A percentile compares a stretch with the other conserved stretches of the same genome.
phyloP scores from a whole-genome alignment of 2,888 invertebrate genomes.

The Matsumyia berberina region DNA sequence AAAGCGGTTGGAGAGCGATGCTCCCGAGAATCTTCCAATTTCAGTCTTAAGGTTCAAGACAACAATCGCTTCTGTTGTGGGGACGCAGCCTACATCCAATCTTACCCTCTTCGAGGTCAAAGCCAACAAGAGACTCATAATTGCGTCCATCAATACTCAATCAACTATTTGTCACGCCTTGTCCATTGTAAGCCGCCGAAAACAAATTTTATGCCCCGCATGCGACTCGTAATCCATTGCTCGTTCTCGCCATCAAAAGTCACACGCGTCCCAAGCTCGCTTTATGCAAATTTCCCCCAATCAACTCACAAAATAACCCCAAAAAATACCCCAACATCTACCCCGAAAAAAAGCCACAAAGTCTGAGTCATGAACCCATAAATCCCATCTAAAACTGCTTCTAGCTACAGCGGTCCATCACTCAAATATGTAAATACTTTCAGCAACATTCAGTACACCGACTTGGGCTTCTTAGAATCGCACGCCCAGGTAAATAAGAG shows the following conservation, averaged over 20 bases:
- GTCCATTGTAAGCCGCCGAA: background rate
- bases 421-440: background rate
- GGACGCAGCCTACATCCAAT: too few relatives aligned
- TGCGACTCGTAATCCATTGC: background rate
- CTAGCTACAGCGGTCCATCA: background rate
- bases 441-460: background rate
- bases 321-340: slow-evolving; percentile 6
- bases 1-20: too few relatives aligned
- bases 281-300: slow-evolving; percentile 1
- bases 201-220: background rate
- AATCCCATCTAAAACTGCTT: slow-evolving; percentile 8
- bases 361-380: slow-evolving; percentile 15
- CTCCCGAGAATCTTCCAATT: too few relatives aligned
- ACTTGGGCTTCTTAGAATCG: slow-evolving; percentile 4
- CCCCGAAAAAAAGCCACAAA: background rate
- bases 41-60: too few relatives aligned
- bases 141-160: too few relatives aligned
- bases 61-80: too few relatives aligned
- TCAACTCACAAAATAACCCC: slow-evolving; percentile 8
- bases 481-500: background rate
- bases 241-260: slow-evolving; percentile 6
- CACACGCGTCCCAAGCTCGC: slow-evolving; percentile 12
- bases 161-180: background rate
- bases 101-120: too few relatives aligned
- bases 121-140: too few relatives aligned